Evolutionary conservation across 2,888 invertebrate species (phyloP), one percentile per base, ranked within the genome.

Genomic region (Calephelis perditalis): DNA sequence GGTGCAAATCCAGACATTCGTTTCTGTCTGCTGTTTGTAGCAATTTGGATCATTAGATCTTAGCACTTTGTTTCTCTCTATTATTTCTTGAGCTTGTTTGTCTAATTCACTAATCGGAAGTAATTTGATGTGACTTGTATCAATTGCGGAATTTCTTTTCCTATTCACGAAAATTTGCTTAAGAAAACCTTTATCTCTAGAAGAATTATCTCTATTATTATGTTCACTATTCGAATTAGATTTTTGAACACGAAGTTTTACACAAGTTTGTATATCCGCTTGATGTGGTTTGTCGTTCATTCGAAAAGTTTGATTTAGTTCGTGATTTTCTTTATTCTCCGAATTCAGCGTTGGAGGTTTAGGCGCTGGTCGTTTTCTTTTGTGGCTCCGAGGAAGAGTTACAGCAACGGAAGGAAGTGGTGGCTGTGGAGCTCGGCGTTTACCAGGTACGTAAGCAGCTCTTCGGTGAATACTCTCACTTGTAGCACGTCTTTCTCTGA

Each of bases 41-140:
- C n/a, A 9, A 56, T 52, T 49, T 15, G 35, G 56, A 15, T 44
- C 52, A 47, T 35, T 62, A 47, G 52, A n/a, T 47, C 62, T 45
- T 61, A 47, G 69, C 68, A 70, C 81, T 82, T 61, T 80, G 71
- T 73, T 85, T 74, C 76, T 92, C 75, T 93, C 92, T 55, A 96
- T 92, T 68, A 96, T 95, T 79, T 94, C 94, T 1, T 94, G 92
- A 0, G 96, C 96, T 79, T 96, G 95, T 69, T 94, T 92, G 76
- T 96, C 96, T 65, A 96, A 81, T 77, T 96, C 95, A 73, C 95
- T 96, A 68, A 96, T 95, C 0, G 95, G 94, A 57, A 95, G 81
- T 90, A 71, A 92, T 91, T 77, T 95, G 71, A 70, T 92, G 86
- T 82, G 70, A 36, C 78, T 64, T 26, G 78, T 76, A 64, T 86